Conservation (phyloP, 2,888 invertebrate species). For the Pecten maximus region DNA sequence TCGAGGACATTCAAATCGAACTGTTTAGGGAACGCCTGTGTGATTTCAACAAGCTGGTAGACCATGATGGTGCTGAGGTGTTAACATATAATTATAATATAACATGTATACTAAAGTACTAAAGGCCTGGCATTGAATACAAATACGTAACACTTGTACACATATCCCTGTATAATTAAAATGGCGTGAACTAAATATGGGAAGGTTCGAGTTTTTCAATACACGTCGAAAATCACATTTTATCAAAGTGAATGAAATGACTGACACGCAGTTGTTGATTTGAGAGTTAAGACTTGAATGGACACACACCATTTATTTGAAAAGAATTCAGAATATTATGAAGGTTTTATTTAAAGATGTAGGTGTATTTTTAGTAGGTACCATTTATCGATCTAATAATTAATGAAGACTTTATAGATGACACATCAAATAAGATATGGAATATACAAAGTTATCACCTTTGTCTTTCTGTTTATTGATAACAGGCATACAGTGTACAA, state of each 20-base stretch:
- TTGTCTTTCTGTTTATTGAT: too few species aligned
- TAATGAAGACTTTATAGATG: too few species aligned
- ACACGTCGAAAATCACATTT: neutral
- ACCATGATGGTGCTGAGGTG: neutral
- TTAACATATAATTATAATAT: neutral
- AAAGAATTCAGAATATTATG: neutral
- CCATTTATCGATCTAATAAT: too few species aligned
- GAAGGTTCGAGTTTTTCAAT: neutral
- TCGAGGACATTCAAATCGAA: neutral
- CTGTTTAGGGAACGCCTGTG: conserved; percentile 17
- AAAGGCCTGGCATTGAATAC: neutral
- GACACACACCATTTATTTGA: neutral
- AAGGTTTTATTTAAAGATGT: neutral
- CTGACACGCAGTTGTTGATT: neutral
- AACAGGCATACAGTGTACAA: too few species aligned
- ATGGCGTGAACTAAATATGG: neutral
- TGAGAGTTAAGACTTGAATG: neutral
- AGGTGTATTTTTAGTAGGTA: too few species aligned
- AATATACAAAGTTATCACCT: too few species aligned
- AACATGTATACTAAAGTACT: conserved; percentile 4
- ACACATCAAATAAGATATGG: too few species aligned
- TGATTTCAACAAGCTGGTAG: neutral
- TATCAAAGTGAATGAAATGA: neutral
- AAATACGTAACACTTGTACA: conserved; percentile 17
- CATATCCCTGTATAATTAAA: neutral